Percentiles rank a stretch among this genome's conserved stretches.
Conservation (phyloP, 2,113 vertebrate species). For the Scomber scombrus region DNA sequence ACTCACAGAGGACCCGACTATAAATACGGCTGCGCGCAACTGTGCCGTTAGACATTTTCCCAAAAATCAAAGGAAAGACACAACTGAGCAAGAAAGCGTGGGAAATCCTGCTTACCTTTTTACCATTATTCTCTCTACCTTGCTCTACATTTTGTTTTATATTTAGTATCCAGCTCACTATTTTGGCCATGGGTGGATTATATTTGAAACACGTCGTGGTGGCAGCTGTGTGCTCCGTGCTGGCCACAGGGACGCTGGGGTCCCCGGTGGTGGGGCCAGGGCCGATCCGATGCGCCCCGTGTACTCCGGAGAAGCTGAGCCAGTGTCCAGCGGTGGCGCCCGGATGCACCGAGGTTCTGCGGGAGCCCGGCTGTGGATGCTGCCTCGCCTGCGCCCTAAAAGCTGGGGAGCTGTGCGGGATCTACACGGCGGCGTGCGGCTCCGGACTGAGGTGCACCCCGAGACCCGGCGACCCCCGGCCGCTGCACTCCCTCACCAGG, state of each 20-base stretch:
- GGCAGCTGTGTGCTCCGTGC: conserved; percentile 74
- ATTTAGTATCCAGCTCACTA: conserved; percentile 44
- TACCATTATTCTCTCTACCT: conserved; percentile 13
- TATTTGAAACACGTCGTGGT: conserved; percentile 69
- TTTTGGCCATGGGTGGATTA: conserved; percentile 77
- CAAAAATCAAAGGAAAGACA: conserved; percentile 73
- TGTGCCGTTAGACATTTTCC: conserved; percentile 78
- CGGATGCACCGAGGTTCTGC: conserved; percentile 86
- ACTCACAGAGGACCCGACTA: conserved; percentile 78
- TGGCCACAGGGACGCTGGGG: conserved; percentile 66
- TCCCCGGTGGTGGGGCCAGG: conserved; percentile 73
- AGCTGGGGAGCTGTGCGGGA: conserved; percentile 88
- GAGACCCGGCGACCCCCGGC: conserved; percentile 84
- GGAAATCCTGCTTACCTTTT: conserved; percentile 53
- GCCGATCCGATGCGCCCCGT: conserved; percentile 90
- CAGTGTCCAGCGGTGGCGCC: conserved; percentile 88
- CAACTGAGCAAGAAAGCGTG: conserved; percentile 55
- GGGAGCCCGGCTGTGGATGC: conserved; percentile 92
- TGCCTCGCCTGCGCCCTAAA: conserved; percentile 91
- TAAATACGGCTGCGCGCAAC: conserved; percentile 84
- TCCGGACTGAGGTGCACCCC: conserved; percentile 89
- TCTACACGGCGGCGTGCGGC: conserved; percentile 94
- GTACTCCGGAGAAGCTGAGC: conserved; percentile 86
- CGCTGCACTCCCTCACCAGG: conserved; percentile 89
- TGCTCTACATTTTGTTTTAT: conserved; percentile 51